These are phyloP conservation scores for Monodelphis domestica DNA, from an alignment of 2,797 vertebrate species.

Conservation along the genomic window DNA sequence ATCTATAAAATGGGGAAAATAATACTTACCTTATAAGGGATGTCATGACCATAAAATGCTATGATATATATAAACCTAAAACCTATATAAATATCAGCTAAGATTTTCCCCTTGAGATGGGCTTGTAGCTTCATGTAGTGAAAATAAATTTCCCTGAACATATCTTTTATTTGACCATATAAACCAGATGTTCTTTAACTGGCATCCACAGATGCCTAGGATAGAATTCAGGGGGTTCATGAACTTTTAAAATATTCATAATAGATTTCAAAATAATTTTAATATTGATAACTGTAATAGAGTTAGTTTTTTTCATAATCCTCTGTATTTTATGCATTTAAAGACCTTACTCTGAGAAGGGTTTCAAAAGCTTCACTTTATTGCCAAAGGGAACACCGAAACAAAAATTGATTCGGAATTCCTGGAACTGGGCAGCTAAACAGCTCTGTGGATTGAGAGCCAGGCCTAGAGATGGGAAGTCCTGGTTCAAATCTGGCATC, in stretches of 20 bases:
- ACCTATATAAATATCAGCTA: conserved; percentile 54
- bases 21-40: background rate
- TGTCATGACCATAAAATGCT: conserved; percentile 16
- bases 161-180: background rate
- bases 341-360: background rate
- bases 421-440: too few species aligned
- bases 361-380: background rate
- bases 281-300: background rate
- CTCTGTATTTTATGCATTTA: background rate
- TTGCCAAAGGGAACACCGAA: background rate
- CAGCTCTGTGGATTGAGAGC: too few species aligned
- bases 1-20: conserved; percentile 9
- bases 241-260: background rate
- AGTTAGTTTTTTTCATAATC: background rate
- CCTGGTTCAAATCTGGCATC: too few species aligned
- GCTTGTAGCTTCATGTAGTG: conserved; percentile 14
- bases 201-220: background rate
- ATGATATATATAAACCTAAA: conserved; percentile 44
- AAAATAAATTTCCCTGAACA: background rate
- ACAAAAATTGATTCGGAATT: background rate
- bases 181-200: background rate
- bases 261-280: background rate
- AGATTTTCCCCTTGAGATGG: conserved; percentile 29
- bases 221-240: background rate
- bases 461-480: too few species aligned